phyloP scores from a whole-genome alignment of 2,797 vertebrate genomes.

The Phrynocephalus guinanensis region DNA sequence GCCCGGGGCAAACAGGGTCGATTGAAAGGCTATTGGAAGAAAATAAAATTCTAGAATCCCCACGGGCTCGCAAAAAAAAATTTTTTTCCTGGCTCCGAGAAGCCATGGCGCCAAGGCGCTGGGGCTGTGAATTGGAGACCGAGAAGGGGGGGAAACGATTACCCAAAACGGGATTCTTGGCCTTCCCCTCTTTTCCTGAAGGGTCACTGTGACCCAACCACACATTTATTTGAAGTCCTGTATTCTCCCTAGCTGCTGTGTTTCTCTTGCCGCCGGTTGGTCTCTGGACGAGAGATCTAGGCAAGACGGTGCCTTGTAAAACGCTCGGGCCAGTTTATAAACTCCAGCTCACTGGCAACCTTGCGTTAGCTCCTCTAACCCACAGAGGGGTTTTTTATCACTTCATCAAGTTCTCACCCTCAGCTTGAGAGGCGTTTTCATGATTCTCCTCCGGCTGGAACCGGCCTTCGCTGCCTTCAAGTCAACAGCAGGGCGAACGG shows the following conservation, averaged over 20 bases:
- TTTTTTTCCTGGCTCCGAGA: conserved; percentile 28
- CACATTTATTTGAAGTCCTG: conserved; percentile 75
- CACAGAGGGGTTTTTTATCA: background rate
- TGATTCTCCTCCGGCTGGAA: background rate
- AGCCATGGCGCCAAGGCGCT: conserved; percentile 37
- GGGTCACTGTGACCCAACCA: conserved; percentile 2
- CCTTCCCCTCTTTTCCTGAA: conserved; percentile 29
- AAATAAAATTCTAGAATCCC: conserved; percentile 47
- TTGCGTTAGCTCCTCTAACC: conserved; percentile 55
- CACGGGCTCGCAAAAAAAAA: conserved; percentile 52
- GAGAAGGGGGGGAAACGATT: conserved; percentile 51
- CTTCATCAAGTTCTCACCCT: background rate
- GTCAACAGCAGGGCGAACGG: no score
- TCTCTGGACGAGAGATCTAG: conserved; percentile 55
- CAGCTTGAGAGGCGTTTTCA: background rate
- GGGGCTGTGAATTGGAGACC: conserved; percentile 47
- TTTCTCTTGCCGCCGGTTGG: conserved; percentile 29
- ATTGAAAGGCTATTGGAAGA: conserved; percentile 49
- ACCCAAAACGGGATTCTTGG: conserved; percentile 50
- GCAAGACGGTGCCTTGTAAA: conserved; percentile 72
- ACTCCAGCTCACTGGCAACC: conserved; percentile 69
- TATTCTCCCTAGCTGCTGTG: background rate
- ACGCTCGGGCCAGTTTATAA: conserved; percentile 68
- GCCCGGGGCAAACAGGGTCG: background rate
- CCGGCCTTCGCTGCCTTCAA: background rate